phyloP scores from a whole-genome alignment of 2,113 vertebrate species.

The Heteronetta atricapilla region DNA sequence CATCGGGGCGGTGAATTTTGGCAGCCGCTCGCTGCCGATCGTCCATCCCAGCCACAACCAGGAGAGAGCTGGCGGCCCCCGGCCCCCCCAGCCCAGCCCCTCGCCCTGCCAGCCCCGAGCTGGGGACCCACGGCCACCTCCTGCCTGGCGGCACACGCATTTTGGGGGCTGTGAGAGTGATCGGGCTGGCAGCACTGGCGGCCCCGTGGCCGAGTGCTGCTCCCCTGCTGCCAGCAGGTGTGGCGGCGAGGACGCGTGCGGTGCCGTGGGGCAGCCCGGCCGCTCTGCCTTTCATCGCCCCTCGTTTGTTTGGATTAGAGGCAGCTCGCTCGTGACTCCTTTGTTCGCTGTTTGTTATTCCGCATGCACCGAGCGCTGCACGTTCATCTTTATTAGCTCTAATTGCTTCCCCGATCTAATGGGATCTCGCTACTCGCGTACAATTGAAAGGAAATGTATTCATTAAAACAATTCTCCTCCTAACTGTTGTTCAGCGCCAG shows the following conservation, averaged over 20 bases:
- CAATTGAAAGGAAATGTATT: conserved; percentile 85
- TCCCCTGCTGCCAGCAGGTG: background rate
- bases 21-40: background rate
- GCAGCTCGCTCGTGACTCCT: conserved; percentile 68
- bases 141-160: background rate
- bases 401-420: conserved; percentile 86
- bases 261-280: conserved; percentile 56
- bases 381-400: conserved; percentile 86
- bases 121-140: no score
- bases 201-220: background rate
- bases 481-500: conserved; percentile 74
- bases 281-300: conserved; percentile 42
- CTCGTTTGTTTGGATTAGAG: conserved; percentile 74
- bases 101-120: background rate
- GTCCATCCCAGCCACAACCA: background rate
- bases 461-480: conserved; percentile 83
- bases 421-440: conserved; percentile 80
- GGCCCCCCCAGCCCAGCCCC: background rate
- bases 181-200: background rate
- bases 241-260: conserved; percentile 53
- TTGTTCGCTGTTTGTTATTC: conserved; percentile 81
- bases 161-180: no score
- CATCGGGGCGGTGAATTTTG: background rate
- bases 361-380: conserved; percentile 52
- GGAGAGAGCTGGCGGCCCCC: background rate